phyloP scores from a whole-genome alignment of 2,888 invertebrate species.

The Eilema sororculum region DNA sequence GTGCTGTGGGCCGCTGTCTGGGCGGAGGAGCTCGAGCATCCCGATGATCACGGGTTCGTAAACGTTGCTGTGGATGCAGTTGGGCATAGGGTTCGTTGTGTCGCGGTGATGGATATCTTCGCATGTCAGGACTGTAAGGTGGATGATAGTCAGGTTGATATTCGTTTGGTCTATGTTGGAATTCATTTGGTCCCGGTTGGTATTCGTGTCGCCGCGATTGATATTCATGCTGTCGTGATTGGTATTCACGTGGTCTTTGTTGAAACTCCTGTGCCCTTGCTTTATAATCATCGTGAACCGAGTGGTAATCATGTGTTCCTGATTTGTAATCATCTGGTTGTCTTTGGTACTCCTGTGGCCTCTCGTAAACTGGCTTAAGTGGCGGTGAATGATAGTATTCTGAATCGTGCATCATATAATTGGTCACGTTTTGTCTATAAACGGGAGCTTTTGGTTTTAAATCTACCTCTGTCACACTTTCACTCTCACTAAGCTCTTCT shows the following conservation, averaged over 20 bases:
- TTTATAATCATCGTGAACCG: constrained; percentile 35
- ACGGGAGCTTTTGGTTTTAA: constrained; percentile 55
- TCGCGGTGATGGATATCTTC: constrained; percentile 32
- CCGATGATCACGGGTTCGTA: constrained; percentile 9
- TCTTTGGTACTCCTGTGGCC: constrained; percentile 19
- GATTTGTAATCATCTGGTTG: constrained; percentile 11
- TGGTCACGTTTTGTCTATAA: constrained; percentile 69
- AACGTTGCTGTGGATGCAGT: constrained; percentile 13
- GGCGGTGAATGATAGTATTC: constrained; percentile 67
- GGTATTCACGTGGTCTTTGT: neutral
- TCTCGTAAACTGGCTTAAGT: constrained; percentile 41
- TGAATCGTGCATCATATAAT: constrained; percentile 71
- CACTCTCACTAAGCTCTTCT: constrained; percentile 71
- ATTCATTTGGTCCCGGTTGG: constrained; percentile 6
- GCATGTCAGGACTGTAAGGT: constrained; percentile 44
- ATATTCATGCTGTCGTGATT: constrained; percentile 4
- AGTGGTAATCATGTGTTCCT: constrained; percentile 19
- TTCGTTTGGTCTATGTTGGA: constrained; percentile 29
- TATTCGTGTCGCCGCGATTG: constrained; percentile 12
- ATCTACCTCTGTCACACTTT: constrained; percentile 62
- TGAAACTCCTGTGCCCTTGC: constrained; percentile 14
- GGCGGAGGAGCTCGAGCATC: constrained; percentile 30
- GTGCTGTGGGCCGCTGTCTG: constrained; percentile 46
- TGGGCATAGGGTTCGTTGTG: constrained; percentile 33
- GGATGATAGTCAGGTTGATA: constrained; percentile 45